Conservation (phyloP, 1,140 invertebrate species). For the Drosophila murphyi region DNA sequence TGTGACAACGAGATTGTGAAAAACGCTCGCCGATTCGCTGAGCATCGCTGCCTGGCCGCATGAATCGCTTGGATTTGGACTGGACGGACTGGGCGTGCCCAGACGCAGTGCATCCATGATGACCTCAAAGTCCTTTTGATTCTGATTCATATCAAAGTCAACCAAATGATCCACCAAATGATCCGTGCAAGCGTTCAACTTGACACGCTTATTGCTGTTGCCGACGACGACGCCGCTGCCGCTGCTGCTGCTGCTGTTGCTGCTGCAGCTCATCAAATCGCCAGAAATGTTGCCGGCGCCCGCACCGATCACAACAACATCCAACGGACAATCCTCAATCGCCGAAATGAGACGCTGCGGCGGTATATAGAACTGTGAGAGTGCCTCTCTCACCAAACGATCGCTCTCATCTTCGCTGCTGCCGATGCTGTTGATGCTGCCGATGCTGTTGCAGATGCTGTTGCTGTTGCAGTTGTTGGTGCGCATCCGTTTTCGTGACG, state of each 20-base stretch:
- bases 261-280: constrained; percentile 12
- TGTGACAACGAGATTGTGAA: constrained; percentile 88
- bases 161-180: constrained; percentile 76
- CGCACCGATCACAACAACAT: constrained; percentile 67
- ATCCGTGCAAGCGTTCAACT: neutral
- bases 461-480: constrained; percentile 74
- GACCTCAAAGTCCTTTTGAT: constrained; percentile 84
- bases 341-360: constrained; percentile 89
- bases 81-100: constrained; percentile 83
- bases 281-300: constrained; percentile 37
- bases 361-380: constrained; percentile 90
- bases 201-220: neutral
- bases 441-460: constrained; percentile 35
- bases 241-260: neutral
- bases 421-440: no score
- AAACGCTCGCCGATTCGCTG: constrained; percentile 88
- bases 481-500: constrained; percentile 80
- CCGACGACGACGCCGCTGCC: neutral
- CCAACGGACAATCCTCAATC: constrained; percentile 86
- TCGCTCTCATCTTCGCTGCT: constrained; percentile 87
- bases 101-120: constrained; percentile 84
- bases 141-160: constrained; percentile 84
- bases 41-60: constrained; percentile 89
- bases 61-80: constrained; percentile 84
- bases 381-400: constrained; percentile 87